Base-by-base conservation (phyloP, 2,113 vertebrate genomes). In the Rallus limicola region DNA sequence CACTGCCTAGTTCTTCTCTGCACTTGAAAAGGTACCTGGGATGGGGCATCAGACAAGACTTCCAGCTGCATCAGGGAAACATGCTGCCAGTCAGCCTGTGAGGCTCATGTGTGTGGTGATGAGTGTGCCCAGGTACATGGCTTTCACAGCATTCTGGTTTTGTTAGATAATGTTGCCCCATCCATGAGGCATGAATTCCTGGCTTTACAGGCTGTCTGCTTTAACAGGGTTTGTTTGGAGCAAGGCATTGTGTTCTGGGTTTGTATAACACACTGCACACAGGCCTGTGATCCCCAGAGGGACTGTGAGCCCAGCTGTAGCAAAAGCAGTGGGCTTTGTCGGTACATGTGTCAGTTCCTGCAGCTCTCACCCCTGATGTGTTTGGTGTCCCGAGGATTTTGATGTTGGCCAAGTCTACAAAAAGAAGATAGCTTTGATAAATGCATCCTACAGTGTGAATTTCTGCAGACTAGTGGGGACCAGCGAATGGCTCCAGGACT, bases 391-490 rank as follows among this genome's bases (percentile, higher is more conserved):
- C 84, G 75, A 99, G 99, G 99, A 99, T 96, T 99, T 99, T 94
- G 99, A 99, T 34, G 85, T 99, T 31, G 99, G 99, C 46, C 98
- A 98, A 96, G 97, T 81, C 8, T 99, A 99, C 94, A 99, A 98
- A 97, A 99, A 98, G 97, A 99, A 98, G 97, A 78, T 99, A 5
- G 50, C 95, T 8, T 87, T 99, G 97, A 99, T 98, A 26, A 99
- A 99, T 34, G 95, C 98, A 86, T 98, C 98, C 86, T 98, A 98
- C 93, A 55, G 76, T 7, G 97, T 98, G 23, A 99, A 98, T 94
- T 97, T 94, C 97, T 99, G 99, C 97, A 99, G 96, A 92, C 93
- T 99, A 29, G 82, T 98, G 23, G 98, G 98, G 34, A 94, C 99
- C 88, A 99, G 98, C 15, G 92, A 98, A 18, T 92, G 96, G 8